These are phyloP conservation scores for Drosophila busckii DNA, from an alignment of 1,140 invertebrate genomes.

Conservation along the genomic window DNA sequence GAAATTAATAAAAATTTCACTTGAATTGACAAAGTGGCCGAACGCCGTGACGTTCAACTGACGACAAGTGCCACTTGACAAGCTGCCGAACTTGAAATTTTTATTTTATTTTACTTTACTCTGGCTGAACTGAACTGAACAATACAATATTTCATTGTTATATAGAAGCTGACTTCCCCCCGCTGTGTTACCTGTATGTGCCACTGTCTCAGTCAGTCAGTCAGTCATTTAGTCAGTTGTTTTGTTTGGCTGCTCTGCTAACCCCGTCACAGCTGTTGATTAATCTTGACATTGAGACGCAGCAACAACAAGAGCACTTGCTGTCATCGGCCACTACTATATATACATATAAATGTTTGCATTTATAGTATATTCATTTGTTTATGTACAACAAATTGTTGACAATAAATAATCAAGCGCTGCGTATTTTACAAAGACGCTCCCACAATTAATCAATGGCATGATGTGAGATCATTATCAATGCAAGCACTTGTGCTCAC, in stretches of 20 bases:
- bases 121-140: too few relatives aligned
- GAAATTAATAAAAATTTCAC: slow-evolving; percentile 78
- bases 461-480: slow-evolving; percentile 61
- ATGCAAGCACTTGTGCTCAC: slow-evolving; percentile 42
- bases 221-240: slow-evolving; percentile 15
- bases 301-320: slow-evolving; percentile 19
- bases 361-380: slow-evolving; percentile 44
- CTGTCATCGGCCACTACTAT: slow-evolving; percentile 1
- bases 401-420: slow-evolving; percentile 62
- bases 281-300: slow-evolving; percentile 72
- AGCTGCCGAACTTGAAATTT: slow-evolving; percentile 74
- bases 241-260: slow-evolving; percentile 33
- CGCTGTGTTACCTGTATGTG: slow-evolving; percentile 20
- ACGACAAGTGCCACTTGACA: slow-evolving; percentile 77
- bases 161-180: slow-evolving; percentile 36
- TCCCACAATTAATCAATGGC: slow-evolving; percentile 33
- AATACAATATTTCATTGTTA: slow-evolving; percentile 66
- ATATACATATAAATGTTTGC: slow-evolving; percentile 16
- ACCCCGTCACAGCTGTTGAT: slow-evolving; percentile 72
- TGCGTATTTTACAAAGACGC: slow-evolving; percentile 17
- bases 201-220: slow-evolving; percentile 24
- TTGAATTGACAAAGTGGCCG: slow-evolving; percentile 78
- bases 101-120: slow-evolving; percentile 40
- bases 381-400: too few relatives aligned
- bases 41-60: slow-evolving; percentile 73